Percentiles rank a stretch among this genome's conserved stretches.
These are phyloP conservation scores for Lasius platythorax DNA, from an alignment of 2,888 invertebrate genomes.

Conservation along the genomic window DNA sequence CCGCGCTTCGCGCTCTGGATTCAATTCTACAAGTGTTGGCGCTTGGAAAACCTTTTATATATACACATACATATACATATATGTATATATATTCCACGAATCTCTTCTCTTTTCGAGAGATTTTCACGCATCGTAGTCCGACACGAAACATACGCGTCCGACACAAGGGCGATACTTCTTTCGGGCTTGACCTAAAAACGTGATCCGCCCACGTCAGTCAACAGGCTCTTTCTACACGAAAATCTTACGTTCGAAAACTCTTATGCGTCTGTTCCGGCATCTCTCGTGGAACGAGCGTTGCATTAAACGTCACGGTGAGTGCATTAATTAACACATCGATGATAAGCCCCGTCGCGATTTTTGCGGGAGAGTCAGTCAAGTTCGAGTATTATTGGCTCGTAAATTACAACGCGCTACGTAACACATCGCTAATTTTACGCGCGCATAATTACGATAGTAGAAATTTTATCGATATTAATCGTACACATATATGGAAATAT, in stretches of 20 bases:
- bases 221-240: constrained; percentile 26
- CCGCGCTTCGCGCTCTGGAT: constrained; percentile 54
- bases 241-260: constrained; percentile 26
- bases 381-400: constrained; percentile 24
- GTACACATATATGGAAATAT: neutral
- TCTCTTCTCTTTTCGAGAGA: neutral
- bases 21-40: neutral
- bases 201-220: constrained; percentile 38
- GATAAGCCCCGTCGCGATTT: constrained; percentile 19
- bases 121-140: constrained; percentile 33
- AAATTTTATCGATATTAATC: neutral
- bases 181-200: constrained; percentile 50
- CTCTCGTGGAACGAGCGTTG: neutral
- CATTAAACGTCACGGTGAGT: neutral
- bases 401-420: constrained; percentile 7
- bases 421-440: neutral
- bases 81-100: neutral
- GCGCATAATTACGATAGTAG: neutral
- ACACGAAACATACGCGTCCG: constrained; percentile 41
- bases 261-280: neutral
- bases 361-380: neutral
- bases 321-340: constrained; percentile 28
- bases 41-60: neutral
- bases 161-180: constrained; percentile 44
- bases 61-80: too few relatives aligned